Evolutionary conservation across 2,888 invertebrate species (phyloP), one percentile per base, ranked within the genome.

Genomic region (Hyposoter dolosus): DNA sequence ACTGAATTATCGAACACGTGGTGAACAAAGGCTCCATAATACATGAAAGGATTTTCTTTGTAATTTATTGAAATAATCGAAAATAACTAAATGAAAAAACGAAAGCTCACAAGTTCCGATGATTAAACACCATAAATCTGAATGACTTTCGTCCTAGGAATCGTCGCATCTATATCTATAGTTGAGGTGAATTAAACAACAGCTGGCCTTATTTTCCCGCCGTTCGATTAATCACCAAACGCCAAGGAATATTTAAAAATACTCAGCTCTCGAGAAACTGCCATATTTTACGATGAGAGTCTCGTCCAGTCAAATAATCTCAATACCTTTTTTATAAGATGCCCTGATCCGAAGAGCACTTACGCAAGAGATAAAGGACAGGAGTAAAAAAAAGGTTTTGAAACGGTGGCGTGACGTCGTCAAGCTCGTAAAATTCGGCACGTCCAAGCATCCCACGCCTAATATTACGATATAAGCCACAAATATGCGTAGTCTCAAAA

Each of bases 341-440:
- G 43, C n/a, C 72, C 19, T 56, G 32, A 53, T 68, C 40, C 40
- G 9, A n/a, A 50, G 56, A 56, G 68, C 76, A 66, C 50, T 77
- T 66, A 68, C 68, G 56, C 32, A 53, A 28, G 66, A 68, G 68
- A 68, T 45, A 17, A 35, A 56, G 47, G 45, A 45, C 68, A 47
- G 19, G 56, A 65, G 12, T 9, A 35, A 40, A 60, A 82, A 66
- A 81, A 66, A 74, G 56, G 47, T 56, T 68, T 75, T 28, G 65
- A 40, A 66, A n/a, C 65, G 43, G 65, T 47, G 28, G 50, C 43
- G 43, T 3, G 40, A 32, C 35, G 43, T 71, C 60, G 60, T 77
- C 65, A 72, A 81, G 72, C 72, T 74, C 74, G 50, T 65, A 74
- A 81, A 40, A 35, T n/a, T 72, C 47, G 35, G 32, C 28, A 17